A percentile compares a stretch with the other conserved stretches of the same genome.
Conservation (phyloP, 2,888 invertebrate genomes). For the Torymus aiolomorphi region DNA sequence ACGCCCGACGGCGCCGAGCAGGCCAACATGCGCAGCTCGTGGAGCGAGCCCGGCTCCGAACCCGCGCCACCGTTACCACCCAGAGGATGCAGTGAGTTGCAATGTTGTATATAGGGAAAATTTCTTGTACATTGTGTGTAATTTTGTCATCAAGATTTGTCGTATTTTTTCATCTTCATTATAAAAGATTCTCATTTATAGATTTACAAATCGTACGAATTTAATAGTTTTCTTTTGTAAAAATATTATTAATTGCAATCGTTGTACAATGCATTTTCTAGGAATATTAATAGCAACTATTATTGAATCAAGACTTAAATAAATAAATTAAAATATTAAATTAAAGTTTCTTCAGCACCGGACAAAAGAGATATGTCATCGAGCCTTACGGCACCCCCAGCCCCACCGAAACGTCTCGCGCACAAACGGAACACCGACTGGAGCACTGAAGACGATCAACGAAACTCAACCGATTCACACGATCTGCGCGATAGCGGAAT, state of each 20-base stretch:
- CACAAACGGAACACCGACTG: constrained; percentile 72
- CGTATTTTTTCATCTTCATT: too few species aligned
- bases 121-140: too few species aligned
- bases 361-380: constrained; percentile 78
- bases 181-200: too few species aligned
- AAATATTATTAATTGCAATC: too few species aligned
- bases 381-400: constrained; percentile 75
- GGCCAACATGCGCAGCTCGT: constrained; percentile 77
- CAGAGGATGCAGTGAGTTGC: constrained; percentile 76
- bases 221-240: too few species aligned
- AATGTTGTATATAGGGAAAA: too few species aligned
- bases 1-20: constrained; percentile 76
- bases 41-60: constrained; percentile 80
- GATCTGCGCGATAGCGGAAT: constrained; percentile 79
- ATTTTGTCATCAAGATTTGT: too few species aligned
- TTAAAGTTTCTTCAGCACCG: constrained; percentile 73
- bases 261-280: too few species aligned
- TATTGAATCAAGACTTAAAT: too few species aligned
- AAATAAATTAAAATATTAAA: too few species aligned
- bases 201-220: too few species aligned
- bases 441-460: constrained; percentile 70
- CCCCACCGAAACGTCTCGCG: constrained; percentile 75
- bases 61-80: constrained; percentile 86
- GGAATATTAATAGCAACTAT: too few species aligned
- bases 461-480: constrained; percentile 69